Conservation (phyloP, 2,888 invertebrate species). For the Phortica okadai region DNA sequence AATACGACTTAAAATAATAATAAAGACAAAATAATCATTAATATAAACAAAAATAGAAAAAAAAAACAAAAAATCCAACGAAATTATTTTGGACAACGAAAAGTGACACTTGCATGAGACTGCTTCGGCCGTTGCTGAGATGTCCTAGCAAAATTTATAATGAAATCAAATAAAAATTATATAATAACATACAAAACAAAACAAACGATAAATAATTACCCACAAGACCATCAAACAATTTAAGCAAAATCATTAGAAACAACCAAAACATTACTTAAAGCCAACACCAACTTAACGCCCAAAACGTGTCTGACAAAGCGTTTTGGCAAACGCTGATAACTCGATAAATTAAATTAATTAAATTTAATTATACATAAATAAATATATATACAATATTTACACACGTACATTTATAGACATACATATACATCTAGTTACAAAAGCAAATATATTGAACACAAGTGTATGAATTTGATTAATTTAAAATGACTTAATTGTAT, state of each 20-base stretch:
- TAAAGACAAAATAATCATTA: background rate
- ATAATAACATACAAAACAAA: background rate
- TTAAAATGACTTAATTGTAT: slow-evolving; percentile 37
- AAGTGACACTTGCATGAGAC: slow-evolving; percentile 10
- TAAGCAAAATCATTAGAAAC: slow-evolving; percentile 3
- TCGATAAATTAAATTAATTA: too few relatives aligned
- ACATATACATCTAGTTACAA: slow-evolving; percentile 26
- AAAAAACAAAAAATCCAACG: background rate
- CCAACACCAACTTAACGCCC: background rate
- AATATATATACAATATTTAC: slow-evolving; percentile 39
- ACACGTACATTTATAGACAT: slow-evolving; percentile 35
- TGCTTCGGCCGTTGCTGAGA: background rate
- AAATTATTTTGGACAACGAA: slow-evolving; percentile 23
- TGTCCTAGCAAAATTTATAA: background rate
- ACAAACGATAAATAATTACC: background rate
- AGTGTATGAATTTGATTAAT: background rate
- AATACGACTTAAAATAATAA: slow-evolving; percentile 5
- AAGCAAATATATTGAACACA: background rate
- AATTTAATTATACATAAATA: background rate
- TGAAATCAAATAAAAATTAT: background rate
- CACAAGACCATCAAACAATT: slow-evolving; percentile 1
- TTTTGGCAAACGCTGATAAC: background rate
- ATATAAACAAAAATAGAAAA: background rate
- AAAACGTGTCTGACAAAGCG: background rate
- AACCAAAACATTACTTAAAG: background rate